Evolutionary conservation across 2,888 invertebrate species (phyloP).

Genomic region (Trissolcus brochymenae): DNA sequence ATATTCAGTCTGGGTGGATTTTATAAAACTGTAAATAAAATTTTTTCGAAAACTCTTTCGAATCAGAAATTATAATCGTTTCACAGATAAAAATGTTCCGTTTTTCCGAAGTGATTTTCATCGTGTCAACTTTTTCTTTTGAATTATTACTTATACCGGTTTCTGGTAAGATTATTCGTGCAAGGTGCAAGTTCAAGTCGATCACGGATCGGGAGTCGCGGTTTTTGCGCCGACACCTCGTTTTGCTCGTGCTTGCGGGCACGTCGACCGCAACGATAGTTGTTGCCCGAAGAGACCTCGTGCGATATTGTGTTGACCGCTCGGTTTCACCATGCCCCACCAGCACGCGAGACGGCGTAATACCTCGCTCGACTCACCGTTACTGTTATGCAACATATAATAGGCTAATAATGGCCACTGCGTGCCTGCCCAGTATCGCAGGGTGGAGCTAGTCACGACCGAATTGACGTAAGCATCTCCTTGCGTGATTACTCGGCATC

Average conservation of each 20-base stretch:
- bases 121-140: too few species aligned
- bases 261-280: conserved; percentile 62
- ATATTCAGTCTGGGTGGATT: too few species aligned
- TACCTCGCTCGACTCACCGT: conserved; percentile 72
- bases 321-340: conserved; percentile 41
- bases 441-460: conserved; percentile 76
- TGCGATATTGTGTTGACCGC: conserved; percentile 40
- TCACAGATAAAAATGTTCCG: too few species aligned
- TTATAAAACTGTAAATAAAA: too few species aligned
- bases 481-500: conserved; percentile 61
- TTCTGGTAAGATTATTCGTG: conserved; percentile 37
- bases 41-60: too few species aligned
- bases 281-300: conserved; percentile 18
- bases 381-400: conserved; percentile 75
- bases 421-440: conserved; percentile 67
- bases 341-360: conserved; percentile 65
- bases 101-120: too few species aligned
- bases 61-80: too few species aligned
- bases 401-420: conserved; percentile 74
- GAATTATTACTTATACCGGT: too few species aligned
- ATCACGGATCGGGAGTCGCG: conserved; percentile 62
- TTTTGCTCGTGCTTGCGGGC: conserved; percentile 48
- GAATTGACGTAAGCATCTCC: conserved; percentile 73
- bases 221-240: conserved; percentile 65
- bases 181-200: conserved; percentile 70